Conservation (phyloP, 2,888 invertebrate species). For the Pasiphila rectangulata region DNA sequence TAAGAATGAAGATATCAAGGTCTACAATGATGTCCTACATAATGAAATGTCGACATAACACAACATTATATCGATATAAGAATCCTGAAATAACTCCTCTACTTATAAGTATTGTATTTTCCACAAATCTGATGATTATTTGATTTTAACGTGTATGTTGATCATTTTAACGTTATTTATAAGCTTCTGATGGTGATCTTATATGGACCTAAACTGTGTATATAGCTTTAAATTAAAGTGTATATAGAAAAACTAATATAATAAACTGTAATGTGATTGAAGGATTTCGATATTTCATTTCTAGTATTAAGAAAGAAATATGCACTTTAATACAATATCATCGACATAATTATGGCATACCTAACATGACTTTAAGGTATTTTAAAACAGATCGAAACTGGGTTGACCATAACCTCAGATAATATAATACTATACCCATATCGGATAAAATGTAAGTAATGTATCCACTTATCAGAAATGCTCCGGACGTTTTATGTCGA, state of each 20-base stretch:
- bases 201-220: conserved; percentile 76
- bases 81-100: neutral
- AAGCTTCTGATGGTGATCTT: conserved; percentile 43
- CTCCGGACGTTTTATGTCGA: conserved; percentile 8
- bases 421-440: too few species aligned
- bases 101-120: conserved; percentile 9
- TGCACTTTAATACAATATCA: too few species aligned
- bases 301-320: too few species aligned
- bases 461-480: conserved; percentile 1
- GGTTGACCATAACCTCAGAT: conserved; percentile 1
- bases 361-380: too few species aligned
- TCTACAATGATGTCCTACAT: too few species aligned
- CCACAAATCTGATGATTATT: conserved; percentile 1
- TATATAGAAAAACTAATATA: conserved; percentile 65
- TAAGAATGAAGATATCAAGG: neutral
- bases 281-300: conserved; percentile 24
- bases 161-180: conserved; percentile 21
- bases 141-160: conserved; percentile 10
- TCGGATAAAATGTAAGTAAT: too few species aligned
- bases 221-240: conserved; percentile 66
- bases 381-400: neutral
- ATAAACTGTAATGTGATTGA: conserved; percentile 50
- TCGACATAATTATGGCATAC: too few species aligned
- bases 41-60: too few species aligned
- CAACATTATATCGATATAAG: conserved; percentile 3